Base-by-base conservation (phyloP, 1,140 invertebrate genomes). In the Brachionus paranguensis region DNA sequence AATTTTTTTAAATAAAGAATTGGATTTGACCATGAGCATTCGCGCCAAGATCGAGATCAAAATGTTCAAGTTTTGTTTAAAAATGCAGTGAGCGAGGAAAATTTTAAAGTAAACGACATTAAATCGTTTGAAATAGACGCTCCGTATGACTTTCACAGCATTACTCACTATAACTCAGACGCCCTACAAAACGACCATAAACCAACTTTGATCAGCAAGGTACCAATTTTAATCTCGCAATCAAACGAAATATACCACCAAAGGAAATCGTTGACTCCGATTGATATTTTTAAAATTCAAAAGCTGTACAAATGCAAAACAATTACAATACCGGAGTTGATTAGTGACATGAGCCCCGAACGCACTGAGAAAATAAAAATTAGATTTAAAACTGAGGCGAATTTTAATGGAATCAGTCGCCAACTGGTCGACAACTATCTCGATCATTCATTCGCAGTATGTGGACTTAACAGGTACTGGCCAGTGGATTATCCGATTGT, bases 1-100 rank as follows among this genome's bases (percentile, higher is more conserved):
- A 17, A 17, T 78, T 43, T 78, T 12, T 78, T 29, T 78, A 3
- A 24, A 37, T 5, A n/a, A 2, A 81, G 78, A 64, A 53, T 81
- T 45, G 89, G 89, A 2, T 88, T 89, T 84, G 87, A 86, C 65
- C 89, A 90, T 84, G 89, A 90, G 84, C 89, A 90, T 60, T 89
- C 87, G 74, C 84, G 89, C 79, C 86, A 86, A 0, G 89, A 90
- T 84, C 85, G 89, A 53, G 89, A 90, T 72, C 85, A 87, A 2
- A 89, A 87, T 85, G 84, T 90, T 2, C 85, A 85, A 24, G 86
- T 90, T 7, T 81, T 87, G 24, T 86, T 84, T 76, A 83, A 86
- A 6, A 88, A 85, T 29, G 33, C 84, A 76, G 86, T 87, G 87
- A 85, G 45, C 68, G 12, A 65, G 14, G 17, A 68, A 47, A 83